Evolutionary conservation across 2,888 invertebrate genomes (phyloP), one percentile per base, ranked within the genome.

Genomic region (Tryphoninae sp.): DNA sequence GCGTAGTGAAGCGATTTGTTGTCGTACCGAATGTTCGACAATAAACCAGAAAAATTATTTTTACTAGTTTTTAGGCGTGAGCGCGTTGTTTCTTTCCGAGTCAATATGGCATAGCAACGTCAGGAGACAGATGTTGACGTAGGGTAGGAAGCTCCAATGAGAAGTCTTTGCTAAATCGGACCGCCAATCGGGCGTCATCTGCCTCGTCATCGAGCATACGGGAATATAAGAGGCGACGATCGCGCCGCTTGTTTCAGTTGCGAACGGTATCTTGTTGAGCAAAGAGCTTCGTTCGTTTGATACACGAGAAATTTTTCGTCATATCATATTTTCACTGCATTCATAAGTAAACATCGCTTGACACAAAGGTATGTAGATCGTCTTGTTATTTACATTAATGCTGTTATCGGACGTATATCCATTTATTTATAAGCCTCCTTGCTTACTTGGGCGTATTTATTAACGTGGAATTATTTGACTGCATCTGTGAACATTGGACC

Each of bases 101-200:
- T 86, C 87, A 86, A 88, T 86, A 49, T 53, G 53, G 58, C 55
- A 59, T 16, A n/a, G 65, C 77, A 67, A 85, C 85, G 84, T 86
- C 84, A 84, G 45, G 49, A 23, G 51, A 26, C 59, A 74, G 61
- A 67, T 72, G 71, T 49, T 75, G 67, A 61, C 75, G 71, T 19
- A 61, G 49, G 51, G 11, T 45, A 45, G 40, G 11, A 19, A 19
- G 49, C 16, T 73, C 87, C 86, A 86, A 88, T 87, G 68, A 78
- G 80, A 78, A 67, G 40, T 74, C 51, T 53, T 51, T 11, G 6
- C 72, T 84, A 80, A 67, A 68, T 75, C 61, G 62, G 75, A 75
- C 72, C 77, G 71, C 77, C 82, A 82, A 82, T 82, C 64, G 49
- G 45, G 69, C 53, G 23, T 74, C 78, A 61, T 59, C 58, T 74